These are phyloP conservation scores for Neocrepidodera transversa DNA, from an alignment of 2,888 invertebrate genomes.

Conservation along the genomic window DNA sequence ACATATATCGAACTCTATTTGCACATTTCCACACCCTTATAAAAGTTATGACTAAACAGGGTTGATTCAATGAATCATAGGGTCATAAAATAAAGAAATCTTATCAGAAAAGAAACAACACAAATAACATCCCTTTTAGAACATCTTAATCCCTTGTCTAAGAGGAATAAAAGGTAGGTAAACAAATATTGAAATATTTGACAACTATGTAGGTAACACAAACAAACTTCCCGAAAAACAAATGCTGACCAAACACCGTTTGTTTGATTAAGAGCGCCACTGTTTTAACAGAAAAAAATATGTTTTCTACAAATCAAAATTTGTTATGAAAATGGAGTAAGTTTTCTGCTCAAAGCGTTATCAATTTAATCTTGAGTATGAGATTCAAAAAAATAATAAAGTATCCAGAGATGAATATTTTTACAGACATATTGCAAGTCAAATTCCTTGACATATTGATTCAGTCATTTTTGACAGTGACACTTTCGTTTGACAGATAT, in stretches of 20 bases:
- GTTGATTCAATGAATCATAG: conserved; percentile 5
- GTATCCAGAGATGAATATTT: too few relatives aligned
- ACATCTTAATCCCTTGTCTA: conserved; percentile 17
- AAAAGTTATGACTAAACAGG: conserved; percentile 9
- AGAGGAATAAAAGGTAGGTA: conserved; percentile 20
- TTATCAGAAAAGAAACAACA: too few relatives aligned
- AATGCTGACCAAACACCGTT: conserved; percentile 18
- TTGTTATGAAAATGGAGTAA: too few relatives aligned
- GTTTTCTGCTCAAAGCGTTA: too few relatives aligned
- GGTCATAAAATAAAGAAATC: too few relatives aligned
- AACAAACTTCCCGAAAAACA: conserved; percentile 10
- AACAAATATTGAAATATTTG: conserved; percentile 23
- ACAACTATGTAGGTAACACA: conserved; percentile 12
- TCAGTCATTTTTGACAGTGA: too few relatives aligned
- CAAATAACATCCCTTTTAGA: conserved; percentile 6
- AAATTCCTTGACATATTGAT: too few relatives aligned
- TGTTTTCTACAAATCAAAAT: conserved; percentile 23
- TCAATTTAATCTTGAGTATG: too few relatives aligned
- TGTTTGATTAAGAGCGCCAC: conserved; percentile 25
- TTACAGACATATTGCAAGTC: too few relatives aligned
- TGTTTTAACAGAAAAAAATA: conserved; percentile 20
- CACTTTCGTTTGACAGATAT: too few relatives aligned
- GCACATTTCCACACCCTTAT: not conserved
- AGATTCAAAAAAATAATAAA: too few relatives aligned
- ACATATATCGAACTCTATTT: conserved; percentile 7